Evolutionary conservation across 2,113 vertebrate species (phyloP).

Genomic region (Haplochromis burtoni): DNA sequence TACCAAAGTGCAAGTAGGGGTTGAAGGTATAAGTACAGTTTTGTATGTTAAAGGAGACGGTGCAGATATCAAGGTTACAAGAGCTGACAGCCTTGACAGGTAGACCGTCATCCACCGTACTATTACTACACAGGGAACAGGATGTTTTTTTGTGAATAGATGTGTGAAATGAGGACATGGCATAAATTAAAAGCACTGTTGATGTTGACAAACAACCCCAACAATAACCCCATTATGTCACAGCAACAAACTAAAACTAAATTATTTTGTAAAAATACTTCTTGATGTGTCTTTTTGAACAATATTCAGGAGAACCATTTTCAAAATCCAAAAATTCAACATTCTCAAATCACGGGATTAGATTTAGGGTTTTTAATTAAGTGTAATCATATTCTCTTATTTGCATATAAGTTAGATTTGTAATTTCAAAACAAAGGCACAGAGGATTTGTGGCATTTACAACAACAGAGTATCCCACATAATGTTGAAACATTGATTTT

Average conservation of each 20-base stretch:
- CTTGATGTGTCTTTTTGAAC: not conserved
- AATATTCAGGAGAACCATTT: not conserved
- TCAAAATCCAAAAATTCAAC: not conserved
- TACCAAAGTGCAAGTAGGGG: constrained; percentile 57
- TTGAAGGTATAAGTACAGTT: constrained; percentile 63
- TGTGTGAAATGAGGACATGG: not conserved
- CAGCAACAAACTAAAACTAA: rapidly evolving
- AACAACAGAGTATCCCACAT: not conserved
- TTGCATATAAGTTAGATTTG: not conserved
- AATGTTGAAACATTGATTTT: not conserved
- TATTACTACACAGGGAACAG: not conserved
- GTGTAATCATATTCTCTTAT: not conserved
- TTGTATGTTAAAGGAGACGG: constrained; percentile 70
- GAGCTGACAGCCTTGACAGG: constrained; percentile 58
- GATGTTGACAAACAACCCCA: not conserved
- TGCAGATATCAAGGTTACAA: constrained; percentile 67
- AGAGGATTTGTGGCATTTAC: not conserved
- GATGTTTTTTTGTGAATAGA: not conserved
- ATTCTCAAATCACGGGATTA: not conserved
- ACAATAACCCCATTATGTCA: not conserved
- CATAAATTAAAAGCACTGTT: not conserved
- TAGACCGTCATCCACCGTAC: not conserved
- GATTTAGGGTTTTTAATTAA: not conserved
- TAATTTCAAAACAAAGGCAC: not conserved
- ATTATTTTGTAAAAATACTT: not conserved